These are phyloP conservation scores for Apolygus lucorum DNA, from an alignment of 1,140 invertebrate genomes.

Conservation along the genomic window DNA sequence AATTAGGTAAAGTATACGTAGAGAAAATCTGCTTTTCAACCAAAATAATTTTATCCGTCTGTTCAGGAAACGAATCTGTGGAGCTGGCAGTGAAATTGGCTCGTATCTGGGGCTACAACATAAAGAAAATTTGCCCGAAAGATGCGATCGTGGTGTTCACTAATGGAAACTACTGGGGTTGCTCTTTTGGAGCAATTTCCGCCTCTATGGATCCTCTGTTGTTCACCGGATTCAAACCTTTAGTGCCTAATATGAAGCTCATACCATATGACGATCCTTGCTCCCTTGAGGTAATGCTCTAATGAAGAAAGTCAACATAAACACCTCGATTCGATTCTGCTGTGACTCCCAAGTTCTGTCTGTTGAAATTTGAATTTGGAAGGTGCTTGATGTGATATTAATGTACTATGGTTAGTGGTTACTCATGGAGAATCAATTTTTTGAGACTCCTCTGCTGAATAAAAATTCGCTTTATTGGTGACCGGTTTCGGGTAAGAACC, in stretches of 20 bases:
- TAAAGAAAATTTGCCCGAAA: conserved; percentile 61
- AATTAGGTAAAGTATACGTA: no score
- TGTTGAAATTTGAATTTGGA: neutral
- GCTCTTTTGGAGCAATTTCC: conserved; percentile 70
- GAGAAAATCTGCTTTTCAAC: no score
- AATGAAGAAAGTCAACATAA: conserved; percentile 11
- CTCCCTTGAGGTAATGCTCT: conserved; percentile 58
- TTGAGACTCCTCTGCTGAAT: no score
- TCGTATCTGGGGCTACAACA: conserved; percentile 67
- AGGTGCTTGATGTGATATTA: neutral
- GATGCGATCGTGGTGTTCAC: conserved; percentile 68
- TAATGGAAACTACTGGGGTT: conserved; percentile 72
- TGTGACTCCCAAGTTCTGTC: neutral
- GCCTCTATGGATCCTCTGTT: conserved; percentile 61
- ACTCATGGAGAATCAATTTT: no score
- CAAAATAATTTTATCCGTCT: no score
- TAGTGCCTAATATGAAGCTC: conserved; percentile 61
- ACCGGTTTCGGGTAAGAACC: no score
- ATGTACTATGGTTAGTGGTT: neutral
- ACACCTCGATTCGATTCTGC: no score
- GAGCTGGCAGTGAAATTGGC: conserved; percentile 71
- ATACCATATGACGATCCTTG: conserved; percentile 63
- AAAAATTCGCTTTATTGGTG: no score
- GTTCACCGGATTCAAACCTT: conserved; percentile 66
- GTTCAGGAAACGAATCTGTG: conserved; percentile 66